These are phyloP conservation scores for Iphiclides podalirius DNA, from an alignment of 2,888 invertebrate genomes.

Conservation along the genomic window DNA sequence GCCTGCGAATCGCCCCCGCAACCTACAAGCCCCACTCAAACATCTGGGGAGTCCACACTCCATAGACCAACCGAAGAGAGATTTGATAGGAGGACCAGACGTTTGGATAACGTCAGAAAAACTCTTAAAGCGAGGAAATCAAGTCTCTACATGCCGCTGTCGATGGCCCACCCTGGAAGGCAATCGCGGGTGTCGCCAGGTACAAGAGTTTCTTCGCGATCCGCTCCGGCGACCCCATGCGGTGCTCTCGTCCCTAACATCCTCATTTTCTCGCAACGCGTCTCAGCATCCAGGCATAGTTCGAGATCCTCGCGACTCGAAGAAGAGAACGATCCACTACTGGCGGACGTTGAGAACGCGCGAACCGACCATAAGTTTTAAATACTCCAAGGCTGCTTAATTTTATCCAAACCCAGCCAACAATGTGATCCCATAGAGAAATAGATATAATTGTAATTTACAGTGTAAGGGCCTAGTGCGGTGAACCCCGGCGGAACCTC, in stretches of 20 bases:
- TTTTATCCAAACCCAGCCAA: constrained; percentile 26
- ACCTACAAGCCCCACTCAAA: constrained; percentile 90
- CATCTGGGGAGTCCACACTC: constrained; percentile 86
- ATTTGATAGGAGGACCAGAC: constrained; percentile 59
- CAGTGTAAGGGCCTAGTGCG: constrained; percentile 40
- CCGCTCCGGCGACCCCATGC: constrained; percentile 90
- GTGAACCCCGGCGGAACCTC: constrained; percentile 33
- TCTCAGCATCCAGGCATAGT: constrained; percentile 71
- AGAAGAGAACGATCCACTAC: constrained; percentile 82
- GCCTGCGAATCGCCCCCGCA: constrained; percentile 85
- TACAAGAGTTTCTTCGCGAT: constrained; percentile 84
- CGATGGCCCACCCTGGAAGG: constrained; percentile 55
- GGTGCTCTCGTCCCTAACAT: constrained; percentile 84
- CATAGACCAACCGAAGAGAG: constrained; percentile 79
- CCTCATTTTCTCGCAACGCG: constrained; percentile 81
- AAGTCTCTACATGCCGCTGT: constrained; percentile 85
- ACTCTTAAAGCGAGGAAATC: constrained; percentile 76
- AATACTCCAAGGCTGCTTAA: constrained; percentile 24
- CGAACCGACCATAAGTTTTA: constrained; percentile 67
- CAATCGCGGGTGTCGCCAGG: constrained; percentile 61
- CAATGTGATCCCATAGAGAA: constrained; percentile 28
- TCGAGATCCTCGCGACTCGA: constrained; percentile 66
- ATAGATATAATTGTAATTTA: constrained; percentile 29
- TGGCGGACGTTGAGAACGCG: constrained; percentile 68
- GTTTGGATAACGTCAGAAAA: constrained; percentile 55